Percentiles rank a stretch among this genome's conserved stretches.
Evolutionary conservation across 2,888 invertebrate species (phyloP).

Genomic region (Drosophila koepferae): DNA sequence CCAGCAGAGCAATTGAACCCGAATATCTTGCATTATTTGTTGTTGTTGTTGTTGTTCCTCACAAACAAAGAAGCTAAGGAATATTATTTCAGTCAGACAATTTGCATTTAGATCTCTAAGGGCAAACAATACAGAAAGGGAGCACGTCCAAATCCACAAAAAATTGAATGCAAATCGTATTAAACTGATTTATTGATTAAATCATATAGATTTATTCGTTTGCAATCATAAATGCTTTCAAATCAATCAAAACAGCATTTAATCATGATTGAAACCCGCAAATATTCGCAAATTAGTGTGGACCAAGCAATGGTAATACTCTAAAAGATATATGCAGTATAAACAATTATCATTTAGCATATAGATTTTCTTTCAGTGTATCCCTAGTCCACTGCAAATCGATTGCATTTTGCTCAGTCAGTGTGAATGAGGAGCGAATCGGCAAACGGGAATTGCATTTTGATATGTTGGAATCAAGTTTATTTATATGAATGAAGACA

Average conservation of each 20-base stretch:
- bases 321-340: background rate
- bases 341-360: background rate
- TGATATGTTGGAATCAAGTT: constrained; percentile 30
- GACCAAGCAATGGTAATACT: no score
- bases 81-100: constrained; percentile 36
- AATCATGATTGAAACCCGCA: background rate
- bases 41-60: constrained; percentile 10
- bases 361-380: background rate
- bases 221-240: background rate
- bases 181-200: background rate
- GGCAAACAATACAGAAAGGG: background rate
- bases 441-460: constrained; percentile 28
- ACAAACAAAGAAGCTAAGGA: constrained; percentile 54
- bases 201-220: background rate
- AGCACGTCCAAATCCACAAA: background rate
- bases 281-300: background rate
- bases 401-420: constrained; percentile 30
- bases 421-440: constrained; percentile 22
- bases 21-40: constrained; percentile 17
- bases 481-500: constrained; percentile 26
- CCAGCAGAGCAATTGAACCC: background rate
- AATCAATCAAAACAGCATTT: no score
- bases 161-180: background rate
- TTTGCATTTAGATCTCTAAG: constrained; percentile 60
- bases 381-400: background rate